Evolutionary conservation across 2,888 invertebrate genomes (phyloP).

Genomic region (Steinernema carpocapsae): DNA sequence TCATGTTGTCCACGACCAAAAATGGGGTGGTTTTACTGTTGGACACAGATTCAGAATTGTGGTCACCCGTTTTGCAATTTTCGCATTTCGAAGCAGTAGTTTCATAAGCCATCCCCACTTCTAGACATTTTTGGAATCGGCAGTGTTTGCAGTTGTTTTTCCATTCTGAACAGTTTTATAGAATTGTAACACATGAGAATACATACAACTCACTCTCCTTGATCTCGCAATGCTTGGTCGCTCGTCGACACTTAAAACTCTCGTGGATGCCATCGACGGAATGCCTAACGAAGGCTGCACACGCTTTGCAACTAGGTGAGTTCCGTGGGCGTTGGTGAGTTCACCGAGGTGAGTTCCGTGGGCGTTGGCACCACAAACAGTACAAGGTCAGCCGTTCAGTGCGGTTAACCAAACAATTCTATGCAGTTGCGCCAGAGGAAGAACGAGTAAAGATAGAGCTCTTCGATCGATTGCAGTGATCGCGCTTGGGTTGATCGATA

Average conservation of each 20-base stretch:
- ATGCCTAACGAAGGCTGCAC: neutral
- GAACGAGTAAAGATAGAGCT: no score
- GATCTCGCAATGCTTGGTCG: neutral
- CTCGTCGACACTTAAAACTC: neutral
- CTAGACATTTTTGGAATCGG: neutral
- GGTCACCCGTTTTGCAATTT: neutral
- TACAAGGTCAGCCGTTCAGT: no score
- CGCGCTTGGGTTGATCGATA: no score
- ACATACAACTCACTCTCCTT: neutral
- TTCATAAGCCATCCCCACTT: neutral
- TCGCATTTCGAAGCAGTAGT: neutral
- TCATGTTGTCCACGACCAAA: neutral
- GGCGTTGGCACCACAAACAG: neutral
- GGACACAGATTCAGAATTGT: neutral
- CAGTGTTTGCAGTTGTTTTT: neutral
- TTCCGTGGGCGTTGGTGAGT: no score
- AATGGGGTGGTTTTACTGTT: neutral
- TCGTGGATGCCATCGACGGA: neutral
- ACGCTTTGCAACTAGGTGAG: neutral
- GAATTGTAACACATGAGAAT: neutral
- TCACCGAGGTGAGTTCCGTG: neutral
- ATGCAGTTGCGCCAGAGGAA: no score
- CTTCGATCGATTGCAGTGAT: no score
- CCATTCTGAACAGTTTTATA: neutral
- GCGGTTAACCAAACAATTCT: no score